Base-by-base conservation (phyloP, 23 tunicate species). In the Clavelina lepadiformis region DNA sequence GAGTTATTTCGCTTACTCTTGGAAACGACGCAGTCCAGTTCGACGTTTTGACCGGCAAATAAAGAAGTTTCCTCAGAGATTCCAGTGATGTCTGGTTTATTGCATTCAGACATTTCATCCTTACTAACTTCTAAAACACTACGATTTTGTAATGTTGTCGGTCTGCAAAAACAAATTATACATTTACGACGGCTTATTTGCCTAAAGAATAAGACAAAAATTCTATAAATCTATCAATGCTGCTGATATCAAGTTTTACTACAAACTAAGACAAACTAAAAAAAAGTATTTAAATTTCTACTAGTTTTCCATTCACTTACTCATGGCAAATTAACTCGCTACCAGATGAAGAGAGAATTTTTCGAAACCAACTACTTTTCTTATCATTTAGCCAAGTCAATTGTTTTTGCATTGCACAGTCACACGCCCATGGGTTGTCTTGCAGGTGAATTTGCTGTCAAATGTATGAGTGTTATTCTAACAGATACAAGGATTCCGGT, bases 351-450 rank as follows among this genome's bases (percentile, higher is more conserved):
- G n/a, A n/a, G n/a, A 66, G 13, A 23, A 24, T 2, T 3, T 33
- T 25, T 15, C 26, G 38, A 29, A 78, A 78, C 84, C 84, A 78
- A 33, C 36, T 33, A 13, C 74, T 15, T 44, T 68, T 68, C 46
- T 67, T 57, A 5, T 37, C 35, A 26, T 54, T 51, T 28, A 86
- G 33, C 95, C 95, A 86, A 15, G 64, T 37, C 0, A 33, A 21
- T 32, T 52, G 51, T 35, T 56, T 37, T 20, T 23, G 41, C 89
- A 89, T 89, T 1, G 83, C 89, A 64, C 97, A 89, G 51, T 89
- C 97, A 69, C 97, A 89, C 2, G 83, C 69, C 97, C 97, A 89
- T 13, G 69, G 83, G 34, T 89, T 89, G 5, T 75, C 34, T 13
- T 54, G 70, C 2, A 89, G 46, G 15, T 58, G 24, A 3, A 84